Percentiles rank a stretch among this genome's conserved stretches.
Evolutionary conservation across 2,888 invertebrate genomes (phyloP).

Genomic region (Pseudococcus viburni): DNA sequence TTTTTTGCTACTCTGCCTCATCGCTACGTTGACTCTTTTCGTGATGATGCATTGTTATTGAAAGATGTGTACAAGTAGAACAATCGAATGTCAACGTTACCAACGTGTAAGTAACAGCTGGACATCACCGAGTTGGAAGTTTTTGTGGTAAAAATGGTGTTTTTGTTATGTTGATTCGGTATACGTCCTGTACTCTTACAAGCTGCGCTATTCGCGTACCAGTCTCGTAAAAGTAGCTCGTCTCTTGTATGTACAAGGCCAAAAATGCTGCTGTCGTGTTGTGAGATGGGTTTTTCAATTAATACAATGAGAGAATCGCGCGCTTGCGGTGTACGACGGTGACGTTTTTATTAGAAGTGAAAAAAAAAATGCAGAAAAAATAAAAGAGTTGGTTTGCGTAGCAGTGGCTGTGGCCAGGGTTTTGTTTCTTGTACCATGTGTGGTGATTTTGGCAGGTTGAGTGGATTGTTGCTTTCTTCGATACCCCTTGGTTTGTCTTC

Average conservation of each 20-base stretch:
- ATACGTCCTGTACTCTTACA: background rate
- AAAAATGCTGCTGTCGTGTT: slow-evolving; percentile 23
- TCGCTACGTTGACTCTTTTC: background rate
- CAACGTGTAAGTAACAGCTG: slow-evolving; percentile 38
- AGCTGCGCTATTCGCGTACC: no score
- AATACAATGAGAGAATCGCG: slow-evolving; percentile 26
- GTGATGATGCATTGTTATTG: slow-evolving; percentile 39
- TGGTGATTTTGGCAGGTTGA: background rate
- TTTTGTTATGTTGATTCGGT: slow-evolving; percentile 52
- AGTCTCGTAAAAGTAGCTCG: slow-evolving; percentile 28
- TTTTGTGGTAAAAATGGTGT: slow-evolving; percentile 57
- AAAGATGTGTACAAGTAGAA: slow-evolving; percentile 19
- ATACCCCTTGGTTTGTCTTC: no score
- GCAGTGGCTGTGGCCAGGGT: background rate
- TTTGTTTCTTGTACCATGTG: background rate
- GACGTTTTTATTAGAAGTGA: slow-evolving; percentile 30
- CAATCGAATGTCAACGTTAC: slow-evolving; percentile 48
- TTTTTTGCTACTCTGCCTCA: background rate
- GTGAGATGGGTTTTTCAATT: slow-evolving; percentile 30
- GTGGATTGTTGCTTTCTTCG: background rate
- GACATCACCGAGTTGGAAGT: slow-evolving; percentile 37
- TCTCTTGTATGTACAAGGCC: background rate
- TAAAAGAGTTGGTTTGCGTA: slow-evolving; percentile 11
- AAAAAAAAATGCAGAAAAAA: background rate
- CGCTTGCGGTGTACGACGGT: slow-evolving; percentile 26